Base-by-base conservation (phyloP, 1,140 invertebrate genomes). In the Dendroctonus ponderosae region DNA sequence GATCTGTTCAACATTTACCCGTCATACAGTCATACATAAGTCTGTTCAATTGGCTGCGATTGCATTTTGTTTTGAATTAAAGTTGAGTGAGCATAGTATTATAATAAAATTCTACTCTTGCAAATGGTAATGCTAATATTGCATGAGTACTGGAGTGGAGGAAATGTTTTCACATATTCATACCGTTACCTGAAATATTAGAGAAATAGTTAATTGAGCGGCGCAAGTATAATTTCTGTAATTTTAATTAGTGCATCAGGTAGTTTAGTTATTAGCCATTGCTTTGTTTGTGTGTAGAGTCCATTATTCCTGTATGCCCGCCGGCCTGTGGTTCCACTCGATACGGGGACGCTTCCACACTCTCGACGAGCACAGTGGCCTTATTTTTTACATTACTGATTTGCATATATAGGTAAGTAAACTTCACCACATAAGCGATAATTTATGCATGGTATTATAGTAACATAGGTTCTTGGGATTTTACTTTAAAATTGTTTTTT, bases 251-350 rank as follows among this genome's bases (percentile, higher is more conserved):
- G 26, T 26, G 26, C 26, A 26, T 26, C 26, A 26, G 1, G 26
- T 70, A 70, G 66, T 12, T 59, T 72, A 72, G 70, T 40, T 70
- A 56, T 70, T 67, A 59, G 58, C 54, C 63, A 8, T 38, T 58
- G 61, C 66, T 53, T 62, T 70, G 44, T 72, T 70, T 59, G 54
- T 81, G 77, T 78, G 75, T 87, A 91, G 91, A 95, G 85, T 91
- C 91, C 54, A 88, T 93, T 76, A 93, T 94, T 67, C 92, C 93
- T 65, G 89, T 96, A 73, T 96, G 93, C 78, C 93, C 93, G 71
- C 93, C 93, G 70, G 93, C 93, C 74, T 96, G 93, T 83, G 91
- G 89, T 44, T 87, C 89, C 80, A 83, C 71, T 40, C 67, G 72
- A 42, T 77, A 74, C 54, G 77, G 73, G 44, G 73, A 70, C 42